These are phyloP conservation scores for Melanostigma gelatinosum DNA, from an alignment of 2,113 vertebrate species.

Conservation along the genomic window DNA sequence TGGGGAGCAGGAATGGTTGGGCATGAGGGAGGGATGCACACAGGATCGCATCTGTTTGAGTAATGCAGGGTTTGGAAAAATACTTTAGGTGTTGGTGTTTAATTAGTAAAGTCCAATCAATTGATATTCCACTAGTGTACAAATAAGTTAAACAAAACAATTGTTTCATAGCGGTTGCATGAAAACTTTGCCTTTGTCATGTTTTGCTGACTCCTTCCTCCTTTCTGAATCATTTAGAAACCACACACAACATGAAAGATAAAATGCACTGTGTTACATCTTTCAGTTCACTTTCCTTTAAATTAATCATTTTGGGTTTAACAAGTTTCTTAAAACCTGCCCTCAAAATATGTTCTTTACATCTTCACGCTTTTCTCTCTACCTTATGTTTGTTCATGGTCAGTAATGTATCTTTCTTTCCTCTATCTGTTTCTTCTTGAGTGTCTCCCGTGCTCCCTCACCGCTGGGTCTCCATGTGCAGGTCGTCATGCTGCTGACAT, in stretches of 20 bases:
- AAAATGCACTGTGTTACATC: neutral
- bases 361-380: neutral
- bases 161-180: neutral
- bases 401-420: slow-evolving; percentile 1
- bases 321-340: neutral
- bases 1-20: slow-evolving; percentile 16
- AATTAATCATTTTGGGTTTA: neutral
- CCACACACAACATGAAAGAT: neutral
- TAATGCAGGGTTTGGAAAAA: neutral
- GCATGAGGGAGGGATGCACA: slow-evolving; percentile 6
- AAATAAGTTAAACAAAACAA: neutral
- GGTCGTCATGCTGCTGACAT: slow-evolving; percentile 73
- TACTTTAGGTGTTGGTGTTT: neutral
- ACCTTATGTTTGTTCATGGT: neutral
- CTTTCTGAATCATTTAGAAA: slow-evolving; percentile 4
- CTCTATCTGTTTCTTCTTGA: slow-evolving; percentile 45
- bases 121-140: neutral
- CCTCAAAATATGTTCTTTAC: neutral
- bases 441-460: slow-evolving; percentile 48
- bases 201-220: neutral
- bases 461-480: slow-evolving; percentile 58
- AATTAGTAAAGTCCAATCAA: slow-evolving; percentile 3
- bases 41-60: slow-evolving; percentile 9
- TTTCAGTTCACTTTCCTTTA: neutral
- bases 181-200: neutral